These are phyloP conservation scores for Erebia ligea DNA, from an alignment of 2,888 invertebrate species.

Conservation along the genomic window DNA sequence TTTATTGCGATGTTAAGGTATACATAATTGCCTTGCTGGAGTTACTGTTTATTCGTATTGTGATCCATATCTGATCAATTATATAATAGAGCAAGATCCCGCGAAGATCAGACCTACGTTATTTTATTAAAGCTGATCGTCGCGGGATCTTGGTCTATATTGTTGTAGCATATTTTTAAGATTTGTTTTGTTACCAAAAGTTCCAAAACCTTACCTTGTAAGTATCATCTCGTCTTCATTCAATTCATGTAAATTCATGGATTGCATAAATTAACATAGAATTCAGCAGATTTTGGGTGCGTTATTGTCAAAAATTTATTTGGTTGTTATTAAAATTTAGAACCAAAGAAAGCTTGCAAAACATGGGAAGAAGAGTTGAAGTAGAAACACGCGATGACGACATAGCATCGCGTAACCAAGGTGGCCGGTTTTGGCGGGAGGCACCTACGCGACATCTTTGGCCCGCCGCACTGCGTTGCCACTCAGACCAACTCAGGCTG, in stretches of 20 bases:
- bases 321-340: background rate
- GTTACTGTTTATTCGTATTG: background rate
- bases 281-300: background rate
- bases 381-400: constrained; percentile 45
- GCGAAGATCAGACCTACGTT: too few species aligned
- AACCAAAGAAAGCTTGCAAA: constrained; percentile 25
- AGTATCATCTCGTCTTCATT: too few species aligned
- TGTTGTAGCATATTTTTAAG: background rate
- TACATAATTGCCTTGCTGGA: background rate
- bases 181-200: background rate
- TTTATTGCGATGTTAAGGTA: background rate
- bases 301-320: background rate
- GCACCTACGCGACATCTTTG: constrained; percentile 59
- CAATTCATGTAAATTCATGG: too few species aligned
- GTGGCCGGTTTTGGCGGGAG: constrained; percentile 78
- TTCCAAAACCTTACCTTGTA: too few species aligned
- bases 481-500: constrained; percentile 14
- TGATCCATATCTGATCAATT: background rate
- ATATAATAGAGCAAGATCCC: too few species aligned
- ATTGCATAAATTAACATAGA: background rate
- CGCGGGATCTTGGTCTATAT: too few species aligned
- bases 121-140: too few species aligned
- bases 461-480: constrained; percentile 38
- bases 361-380: constrained; percentile 33
- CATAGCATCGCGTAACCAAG: constrained; percentile 65